Percentiles rank a stretch among this genome's conserved stretches.
Evolutionary conservation across 2,888 invertebrate genomes (phyloP).

Genomic region (Achlya flavicornis): DNA sequence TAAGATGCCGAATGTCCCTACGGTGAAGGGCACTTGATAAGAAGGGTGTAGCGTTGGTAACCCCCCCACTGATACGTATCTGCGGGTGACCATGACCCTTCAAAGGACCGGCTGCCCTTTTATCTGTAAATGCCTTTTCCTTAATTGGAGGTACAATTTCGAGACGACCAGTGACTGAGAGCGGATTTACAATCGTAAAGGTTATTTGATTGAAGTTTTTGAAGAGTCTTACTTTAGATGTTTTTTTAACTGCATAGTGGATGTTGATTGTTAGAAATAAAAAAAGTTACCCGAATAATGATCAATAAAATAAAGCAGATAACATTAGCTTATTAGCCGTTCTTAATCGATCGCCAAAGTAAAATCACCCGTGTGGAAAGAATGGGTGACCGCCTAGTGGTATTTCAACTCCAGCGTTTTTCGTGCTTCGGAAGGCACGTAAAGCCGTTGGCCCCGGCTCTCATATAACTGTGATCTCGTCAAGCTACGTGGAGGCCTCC

Average conservation of each 20-base stretch:
- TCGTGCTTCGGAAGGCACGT: no score
- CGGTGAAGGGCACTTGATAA: not conserved
- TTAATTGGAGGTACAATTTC: conserved; percentile 6
- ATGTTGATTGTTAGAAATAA: not conserved
- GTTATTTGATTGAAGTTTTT: conserved; percentile 6
- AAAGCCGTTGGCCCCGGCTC: no score
- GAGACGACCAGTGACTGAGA: not conserved
- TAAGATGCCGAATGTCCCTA: conserved; percentile 9
- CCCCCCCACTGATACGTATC: conserved; percentile 22
- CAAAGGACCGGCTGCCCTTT: conserved; percentile 20
- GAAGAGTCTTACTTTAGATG: not conserved
- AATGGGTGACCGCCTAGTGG: no score
- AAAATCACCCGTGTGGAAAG: no score
- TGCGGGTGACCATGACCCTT: conserved; percentile 33
- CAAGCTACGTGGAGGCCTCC: no score
- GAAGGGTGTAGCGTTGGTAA: conserved; percentile 19
- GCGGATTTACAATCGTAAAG: not conserved
- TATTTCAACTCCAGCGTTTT: no score
- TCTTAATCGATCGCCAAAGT: no score
- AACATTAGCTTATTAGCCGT: no score
- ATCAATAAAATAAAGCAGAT: no score
- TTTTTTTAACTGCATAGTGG: not conserved
- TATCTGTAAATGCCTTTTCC: conserved; percentile 8
- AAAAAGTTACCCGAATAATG: not conserved
- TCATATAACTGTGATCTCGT: no score